Base-by-base conservation (phyloP, 2,888 invertebrate genomes). In the Bedellia somnulentella region DNA sequence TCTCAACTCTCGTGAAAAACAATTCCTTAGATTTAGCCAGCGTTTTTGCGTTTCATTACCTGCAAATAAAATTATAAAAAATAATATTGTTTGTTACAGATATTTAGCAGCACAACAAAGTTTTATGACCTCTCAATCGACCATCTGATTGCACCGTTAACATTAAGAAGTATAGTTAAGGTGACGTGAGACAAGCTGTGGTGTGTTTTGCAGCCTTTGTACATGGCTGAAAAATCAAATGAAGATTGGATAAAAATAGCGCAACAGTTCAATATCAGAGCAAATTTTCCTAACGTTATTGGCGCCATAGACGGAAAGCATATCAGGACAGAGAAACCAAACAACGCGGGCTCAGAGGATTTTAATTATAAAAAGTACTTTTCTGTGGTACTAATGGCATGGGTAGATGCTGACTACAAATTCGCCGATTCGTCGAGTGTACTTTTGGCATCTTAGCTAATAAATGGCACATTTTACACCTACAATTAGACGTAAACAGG, bases 261-360 rank as follows among this genome's bases (percentile, higher is more conserved):
- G 28, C 18, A 35, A 31, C 41, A 35, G 25, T 47, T 45, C 30
- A 37, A 41, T 32, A 37, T 33, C 29, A 32, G 35, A 29, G 37
- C 41, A 14, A 43, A 45, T 33, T 47, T 45, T 39, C 45, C 39
- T 22, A 40, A 45, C 36, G 45, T 44, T 32, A 40, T 45, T 27
- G 42, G 46, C 31, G n/a, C n/a, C n/a, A n/a, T n/a, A n/a, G n/a
- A n/a, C n/a, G n/a, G n/a, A n/a, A n/a, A n/a, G n/a, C n/a, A 27
- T 10, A 15, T 31, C 17, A 5, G 9, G 12, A 23, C 27, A 12
- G 16, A 13, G 10, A 34, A 39, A 29, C 43, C 46, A 27, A 29
- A 31, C 22, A 16, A 39, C 29, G 37, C 35, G 29, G 42, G 42
- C 22, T 43, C 42, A 13, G 27, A 41, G 31, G 44, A 37, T 35